Percentiles rank a stretch among this genome's conserved stretches.
Evolutionary conservation across 1,140 invertebrate species (phyloP).

Genomic region (Macrobrachium nipponense): DNA sequence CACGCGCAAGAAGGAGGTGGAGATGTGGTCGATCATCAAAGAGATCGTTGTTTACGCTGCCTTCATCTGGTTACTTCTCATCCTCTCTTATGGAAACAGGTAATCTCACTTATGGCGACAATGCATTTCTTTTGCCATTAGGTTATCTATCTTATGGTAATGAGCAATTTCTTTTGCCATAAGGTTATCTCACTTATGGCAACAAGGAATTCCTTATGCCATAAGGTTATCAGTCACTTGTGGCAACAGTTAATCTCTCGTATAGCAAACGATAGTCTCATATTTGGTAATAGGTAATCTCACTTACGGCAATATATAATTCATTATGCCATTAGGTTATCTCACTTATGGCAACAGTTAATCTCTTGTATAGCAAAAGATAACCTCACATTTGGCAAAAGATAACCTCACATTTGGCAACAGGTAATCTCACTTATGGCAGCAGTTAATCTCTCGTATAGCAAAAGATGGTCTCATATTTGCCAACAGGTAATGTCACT

Average conservation of each 20-base stretch:
- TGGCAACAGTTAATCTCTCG: no score
- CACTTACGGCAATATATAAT: no score
- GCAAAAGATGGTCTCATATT: slow-evolving; percentile 67
- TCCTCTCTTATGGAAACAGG: slow-evolving; percentile 66
- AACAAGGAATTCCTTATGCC: no score
- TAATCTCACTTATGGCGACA: background rate
- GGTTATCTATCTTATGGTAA: background rate
- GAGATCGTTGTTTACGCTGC: slow-evolving; percentile 71
- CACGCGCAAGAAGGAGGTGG: slow-evolving; percentile 69
- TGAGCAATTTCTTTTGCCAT: no score
- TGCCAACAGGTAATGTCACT: slow-evolving; percentile 38
- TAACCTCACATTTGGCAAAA: no score
- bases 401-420: slow-evolving; percentile 58
- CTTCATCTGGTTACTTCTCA: slow-evolving; percentile 72
- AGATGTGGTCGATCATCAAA: slow-evolving; percentile 71
- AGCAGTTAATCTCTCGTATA: background rate
- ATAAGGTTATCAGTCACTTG: slow-evolving; percentile 65
- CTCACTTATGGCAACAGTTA: no score
- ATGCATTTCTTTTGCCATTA: no score
- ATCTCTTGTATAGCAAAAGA: no score
- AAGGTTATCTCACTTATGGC: slow-evolving; percentile 68
- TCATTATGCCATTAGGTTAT: no score
- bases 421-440: slow-evolving; percentile 18
- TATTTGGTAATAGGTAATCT: no score
- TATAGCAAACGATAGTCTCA: no score